Evolutionary conservation across 2,888 invertebrate genomes (phyloP), one percentile per base, ranked within the genome.

Genomic region (Argyresthia goedartella): DNA sequence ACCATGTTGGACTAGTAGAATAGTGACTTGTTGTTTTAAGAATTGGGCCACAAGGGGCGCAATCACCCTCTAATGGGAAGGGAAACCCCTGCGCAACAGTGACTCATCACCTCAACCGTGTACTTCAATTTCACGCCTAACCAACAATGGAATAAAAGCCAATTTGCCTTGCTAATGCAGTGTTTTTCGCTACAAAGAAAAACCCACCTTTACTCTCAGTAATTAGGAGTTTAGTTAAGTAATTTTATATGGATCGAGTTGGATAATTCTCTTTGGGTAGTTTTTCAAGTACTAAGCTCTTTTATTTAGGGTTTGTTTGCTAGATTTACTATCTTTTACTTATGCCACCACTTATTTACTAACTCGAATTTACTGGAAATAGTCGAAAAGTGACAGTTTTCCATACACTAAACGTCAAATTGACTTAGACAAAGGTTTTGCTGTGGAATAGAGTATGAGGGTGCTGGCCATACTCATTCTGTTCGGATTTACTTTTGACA

Each of bases 221-320:
- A 73, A 76, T 78, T 79, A 73, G 68, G 69, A 68, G 65, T 64
- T 69, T 68, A 71, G 72, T 75, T 64, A 70, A 74, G 71, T 67
- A 69, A 73, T 71, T 75, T 72, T 71, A 65, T 65, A 71, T 70
- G 70, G 69, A 76, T 76, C 68, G 70, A 56, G 59, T 47, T 61
- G 59, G 55, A 59, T 63, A 60, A 59, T 60, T 25, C 25, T 25
- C 25, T 25, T 25, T 41, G 6, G 41, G 11, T 13, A 13, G 41
- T 41, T 41, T 11, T 25, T 2, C 25, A 2, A 25, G 25, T 6
- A 25, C 25, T 25, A 25, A 25, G 25, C 25, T 25, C 6, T 25
- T 25, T 25, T 25, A n/a, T 6, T 25, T 25, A 25, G 25, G 25
- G 2, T 25, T 41, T 41, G 13, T 25, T 25, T 25, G 25, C 25